Base-by-base conservation (phyloP, 2,797 vertebrate genomes). In the Periparus ater region DNA sequence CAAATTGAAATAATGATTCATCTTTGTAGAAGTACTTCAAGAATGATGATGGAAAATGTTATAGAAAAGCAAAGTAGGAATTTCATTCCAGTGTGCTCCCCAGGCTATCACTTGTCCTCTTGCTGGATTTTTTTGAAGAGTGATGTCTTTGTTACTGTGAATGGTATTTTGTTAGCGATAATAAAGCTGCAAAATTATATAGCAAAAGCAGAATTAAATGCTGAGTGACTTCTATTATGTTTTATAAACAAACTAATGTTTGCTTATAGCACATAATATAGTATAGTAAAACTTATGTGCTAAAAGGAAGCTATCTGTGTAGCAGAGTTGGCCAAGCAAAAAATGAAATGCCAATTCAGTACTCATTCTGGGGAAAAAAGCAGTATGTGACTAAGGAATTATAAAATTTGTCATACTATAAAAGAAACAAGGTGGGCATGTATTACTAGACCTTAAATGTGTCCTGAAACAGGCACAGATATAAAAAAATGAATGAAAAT, bases 1-100 rank as follows among this genome's bases (percentile, higher is more conserved):
- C 87, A 74, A 57, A 74, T 51, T 58, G 73, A 95, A 93, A 78
- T 72, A 60, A 32, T 88, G 93, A 90, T 85, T 95, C 66, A 62
- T 66, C 82, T 62, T 81, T 65, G 18, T 58, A 88, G 42, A 85
- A 88, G 15, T 88, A 29, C 34, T 95, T 71, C 50, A 94, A 76
- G 80, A 95, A 91, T 40, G 54, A 81, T 36, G 30, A 45, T 60
- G 40, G 58, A 90, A 95, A 90, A 90, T 81, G 20, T 81, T 78
- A 26, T 27, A 88, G 70, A 91, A 81, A 47, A 84, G 6, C 0
- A 0, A 81, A 89, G 82, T 25, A 73, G 54, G 36, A 75, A 73
- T 88, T 88, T 79, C 44, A 72, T 75, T 71, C 34, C 73, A 88
- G 22, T 73, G n/a, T 17, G 36, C 51, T 91, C 55, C 40, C 26